Conservation (phyloP, 2,797 vertebrate genomes). For the Neoniphon sammara region DNA sequence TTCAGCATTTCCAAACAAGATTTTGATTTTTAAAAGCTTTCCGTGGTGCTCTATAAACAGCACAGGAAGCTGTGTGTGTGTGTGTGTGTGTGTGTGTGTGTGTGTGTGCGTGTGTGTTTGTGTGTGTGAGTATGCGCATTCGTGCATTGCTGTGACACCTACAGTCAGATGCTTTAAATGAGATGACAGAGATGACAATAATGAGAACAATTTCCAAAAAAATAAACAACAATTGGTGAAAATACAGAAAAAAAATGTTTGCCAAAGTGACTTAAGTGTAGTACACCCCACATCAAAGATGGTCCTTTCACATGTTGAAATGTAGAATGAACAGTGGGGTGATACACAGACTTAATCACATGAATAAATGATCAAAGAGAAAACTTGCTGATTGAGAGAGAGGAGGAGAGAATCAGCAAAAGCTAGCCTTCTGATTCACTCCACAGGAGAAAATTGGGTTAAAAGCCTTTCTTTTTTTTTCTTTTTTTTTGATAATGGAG, state of each 20-base stretch:
- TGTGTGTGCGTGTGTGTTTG: too few species aligned
- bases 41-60: neutral
- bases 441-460: neutral
- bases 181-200: conserved; percentile 33
- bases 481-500: neutral
- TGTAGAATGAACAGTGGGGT: conserved; percentile 65
- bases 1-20: neutral
- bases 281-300: conserved; percentile 68
- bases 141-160: conserved; percentile 6
- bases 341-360: conserved; percentile 74
- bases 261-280: conserved; percentile 51
- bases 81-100: neutral
- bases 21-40: conserved; percentile 13
- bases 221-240: conserved; percentile 39
- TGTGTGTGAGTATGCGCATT: too few species aligned
- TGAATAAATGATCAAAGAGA: conserved; percentile 78
- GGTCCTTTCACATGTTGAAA: conserved; percentile 66
- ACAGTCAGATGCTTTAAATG: conserved; percentile 46
- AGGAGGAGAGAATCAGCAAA: conserved; percentile 65
- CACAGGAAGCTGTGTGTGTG: conserved; percentile 15
- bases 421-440: conserved; percentile 62
- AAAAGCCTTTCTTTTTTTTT: conserved; percentile 47
- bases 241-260: conserved; percentile 24
- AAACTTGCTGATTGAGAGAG: conserved; percentile 76
- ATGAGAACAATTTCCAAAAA: conserved; percentile 21